A percentile compares a stretch with the other conserved stretches of the same genome.
Evolutionary conservation across 2,888 invertebrate genomes (phyloP).

Genomic region (Scrobipalpa atriplicella): DNA sequence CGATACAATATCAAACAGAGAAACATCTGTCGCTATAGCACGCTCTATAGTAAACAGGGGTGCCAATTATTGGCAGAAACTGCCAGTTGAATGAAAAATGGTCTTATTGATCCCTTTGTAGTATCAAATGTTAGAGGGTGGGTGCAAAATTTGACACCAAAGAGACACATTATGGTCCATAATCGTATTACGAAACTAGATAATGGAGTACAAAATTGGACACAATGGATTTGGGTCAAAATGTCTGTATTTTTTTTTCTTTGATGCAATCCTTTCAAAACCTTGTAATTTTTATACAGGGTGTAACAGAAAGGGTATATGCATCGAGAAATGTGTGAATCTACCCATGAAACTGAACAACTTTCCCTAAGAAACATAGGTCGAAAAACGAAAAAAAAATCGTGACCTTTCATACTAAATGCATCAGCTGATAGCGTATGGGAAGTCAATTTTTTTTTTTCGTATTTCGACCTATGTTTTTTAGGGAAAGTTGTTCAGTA

Average conservation of each 20-base stretch:
- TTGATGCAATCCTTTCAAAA: background rate
- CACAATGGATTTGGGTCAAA: background rate
- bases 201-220: background rate
- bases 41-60: conserved; percentile 7
- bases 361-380: too few species aligned
- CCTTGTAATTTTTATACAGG: too few species aligned
- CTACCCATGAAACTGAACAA: too few species aligned
- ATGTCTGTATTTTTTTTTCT: background rate
- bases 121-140: conserved; percentile 9
- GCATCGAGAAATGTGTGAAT: too few species aligned
- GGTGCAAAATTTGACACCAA: conserved; percentile 17
- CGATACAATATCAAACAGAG: background rate
- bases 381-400: too few species aligned
- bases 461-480: too few species aligned
- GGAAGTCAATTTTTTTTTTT: too few species aligned
- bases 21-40: conserved; percentile 14
- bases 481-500: too few species aligned
- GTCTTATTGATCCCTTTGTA: conserved; percentile 1
- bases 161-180: background rate
- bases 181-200: background rate
- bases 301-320: too few species aligned
- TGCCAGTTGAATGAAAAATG: background rate
- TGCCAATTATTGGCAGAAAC: conserved; percentile 10
- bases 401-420: too few species aligned
- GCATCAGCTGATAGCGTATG: too few species aligned